phyloP scores from a whole-genome alignment of 1,140 invertebrate genomes.

The Brachionus rubens region DNA sequence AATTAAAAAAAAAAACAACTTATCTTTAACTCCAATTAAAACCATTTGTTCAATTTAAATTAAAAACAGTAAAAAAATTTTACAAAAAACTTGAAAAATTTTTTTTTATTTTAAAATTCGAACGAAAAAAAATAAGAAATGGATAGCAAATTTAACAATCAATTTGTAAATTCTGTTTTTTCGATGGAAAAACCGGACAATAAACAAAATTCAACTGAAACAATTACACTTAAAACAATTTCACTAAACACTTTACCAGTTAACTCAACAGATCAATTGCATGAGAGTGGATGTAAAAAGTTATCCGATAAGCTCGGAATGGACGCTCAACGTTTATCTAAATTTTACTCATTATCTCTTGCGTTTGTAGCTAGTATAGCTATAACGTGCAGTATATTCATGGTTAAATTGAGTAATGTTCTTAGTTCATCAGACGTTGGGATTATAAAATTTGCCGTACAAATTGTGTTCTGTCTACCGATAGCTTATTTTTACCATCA shows the following conservation, averaged over 20 bases:
- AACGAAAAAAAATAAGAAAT: not conserved
- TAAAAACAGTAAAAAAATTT: not conserved
- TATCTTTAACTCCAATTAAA: no score
- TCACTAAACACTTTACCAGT: conserved; percentile 11
- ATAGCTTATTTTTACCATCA: conserved; percentile 39
- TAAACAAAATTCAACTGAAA: not conserved
- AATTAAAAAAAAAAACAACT: no score
- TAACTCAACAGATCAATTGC: conserved; percentile 1
- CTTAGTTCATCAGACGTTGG: conserved; percentile 31
- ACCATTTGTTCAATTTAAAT: no score
- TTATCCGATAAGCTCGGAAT: conserved; percentile 12
- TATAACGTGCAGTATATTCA: conserved; percentile 39
- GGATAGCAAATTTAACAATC: not conserved
- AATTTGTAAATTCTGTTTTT: not conserved
- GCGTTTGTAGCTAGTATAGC: conserved; percentile 10
- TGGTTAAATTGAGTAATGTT: conserved; percentile 26
- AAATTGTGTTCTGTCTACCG: conserved; percentile 37
- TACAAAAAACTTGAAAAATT: not conserved
- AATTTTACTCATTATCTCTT: conserved; percentile 12
- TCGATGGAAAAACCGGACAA: not conserved
- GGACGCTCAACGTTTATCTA: not conserved
- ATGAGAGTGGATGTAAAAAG: not conserved
- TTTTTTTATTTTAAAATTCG: not conserved
- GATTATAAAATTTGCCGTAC: conserved; percentile 6
- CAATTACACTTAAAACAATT: conserved; percentile 23